Evolutionary conservation across 1,140 invertebrate species (phyloP), one percentile per base, ranked within the genome.

Genomic region (Drosophila persimilis): DNA sequence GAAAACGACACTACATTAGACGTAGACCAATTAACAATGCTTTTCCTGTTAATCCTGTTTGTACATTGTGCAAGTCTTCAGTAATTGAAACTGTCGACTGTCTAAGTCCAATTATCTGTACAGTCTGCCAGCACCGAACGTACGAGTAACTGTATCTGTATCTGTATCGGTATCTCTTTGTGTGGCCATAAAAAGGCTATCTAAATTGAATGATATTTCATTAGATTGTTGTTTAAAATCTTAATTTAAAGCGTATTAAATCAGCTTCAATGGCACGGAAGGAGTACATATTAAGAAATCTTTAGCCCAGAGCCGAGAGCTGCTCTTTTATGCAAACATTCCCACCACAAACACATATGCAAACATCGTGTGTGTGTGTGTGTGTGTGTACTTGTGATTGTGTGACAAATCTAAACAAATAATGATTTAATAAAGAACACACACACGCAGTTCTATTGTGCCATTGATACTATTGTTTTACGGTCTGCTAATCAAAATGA

Each of bases 401-500:
- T 71, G 55, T 63, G 63, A 77, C 65, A 86, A 39, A 65, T 80
- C 77, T 60, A 64, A 86, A 63, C 81, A 85, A 85, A 85, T 85
- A 85, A 85, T 81, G 77, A 88, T 67, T 81, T 85, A 85, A 85
- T 77, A 81, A 85, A 73, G 58, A 48, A 73, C 69, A 26, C 61
- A 56, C 69, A 41, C 61, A 64, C 71, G 47, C 80, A 77, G 80
- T 73, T 71, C 59, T 60, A 81, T 81, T 86, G 73, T 85, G 64
- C 63, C 73, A 86, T 86, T 74, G 81, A 73, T 80, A 60, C 73
- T 50, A 80, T 85, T 88, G 81, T 85, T 85, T 81, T 81, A 85
- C 73, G 81, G 81, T 62, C 81, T 74, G 73, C 77, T 81, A 88
- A 85, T 85, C 81, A 85, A 85, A 85, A 88, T 70, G 73, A 85